Base-by-base conservation (phyloP, 2,888 invertebrate genomes). In the Clanis bilineata region DNA sequence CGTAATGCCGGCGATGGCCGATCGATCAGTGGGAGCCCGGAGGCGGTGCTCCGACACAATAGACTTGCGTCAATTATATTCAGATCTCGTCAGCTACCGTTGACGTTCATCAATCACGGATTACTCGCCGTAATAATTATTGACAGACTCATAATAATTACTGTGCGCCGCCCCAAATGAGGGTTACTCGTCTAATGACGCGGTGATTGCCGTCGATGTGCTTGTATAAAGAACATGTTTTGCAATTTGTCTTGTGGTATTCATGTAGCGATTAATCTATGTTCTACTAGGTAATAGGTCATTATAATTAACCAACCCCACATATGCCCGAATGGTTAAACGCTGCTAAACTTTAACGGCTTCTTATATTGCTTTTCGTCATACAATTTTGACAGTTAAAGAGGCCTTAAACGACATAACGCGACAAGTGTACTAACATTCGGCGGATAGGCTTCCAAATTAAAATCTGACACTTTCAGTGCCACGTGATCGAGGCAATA, bases 61-160 rank as follows among this genome's bases (percentile, higher is more conserved):
- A 72, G 79, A 67, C 68, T 58, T 58, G 76, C 80, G 79, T 84
- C 86, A 84, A 88, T 90, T 88, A 86, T 77, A 74, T 69, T 70
- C 67, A 69, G 82, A 73, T 76, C 74, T 71, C 71, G 51, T 51
- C 51, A 67, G 80, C 90, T 90, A 85, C 90, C 80, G 90, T 86
- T 78, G 77, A 73, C 79, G 70, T 77, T 79, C 85, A 89, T 90
- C 87, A 88, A 90, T 90, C 89, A 84, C 66, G 78, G 81, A 85
- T 88, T 86, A 88, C 78, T 76, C 76, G 67, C 68, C 68, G 76
- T 85, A 85, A 86, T 90, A 83, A 88, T 86, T 86, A 90, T 85
- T 88, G 88, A 89, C 88, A 82, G 82, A 72, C 69, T 51, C 51
- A 51, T 51, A 51, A 71, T 78, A 80, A 80, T 81, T 80, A 80